Conservation (phyloP, 92 coral and sea anemone genomes). For the Phenganax marumi region DNA sequence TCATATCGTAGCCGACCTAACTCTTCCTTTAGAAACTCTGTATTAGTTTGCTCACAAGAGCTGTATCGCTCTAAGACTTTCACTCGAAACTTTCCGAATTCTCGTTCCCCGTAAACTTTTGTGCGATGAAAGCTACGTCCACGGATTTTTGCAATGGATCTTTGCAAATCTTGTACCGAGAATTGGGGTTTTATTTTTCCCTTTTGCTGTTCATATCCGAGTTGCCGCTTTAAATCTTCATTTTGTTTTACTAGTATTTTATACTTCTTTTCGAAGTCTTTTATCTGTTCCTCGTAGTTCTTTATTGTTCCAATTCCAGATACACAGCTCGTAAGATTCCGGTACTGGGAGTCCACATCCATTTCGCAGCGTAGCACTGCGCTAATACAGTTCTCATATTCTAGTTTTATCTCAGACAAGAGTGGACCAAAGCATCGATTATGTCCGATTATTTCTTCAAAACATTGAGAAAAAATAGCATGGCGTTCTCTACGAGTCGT, state of each 20-base stretch:
- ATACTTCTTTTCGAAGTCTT: conserved; percentile 19
- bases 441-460: conserved; percentile 27
- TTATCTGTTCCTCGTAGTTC: conserved; percentile 11
- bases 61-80: conserved; percentile 24
- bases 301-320: conserved; percentile 3
- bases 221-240: background rate
- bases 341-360: conserved; percentile 2
- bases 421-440: conserved; percentile 20
- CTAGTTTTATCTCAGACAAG: conserved; percentile 30
- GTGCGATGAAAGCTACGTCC: background rate
- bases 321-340: conserved; percentile 12
- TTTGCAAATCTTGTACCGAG: background rate
- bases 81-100: conserved; percentile 29
- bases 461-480: conserved; percentile 35
- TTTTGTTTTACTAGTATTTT: conserved; percentile 4
- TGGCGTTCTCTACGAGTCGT: conserved; percentile 18
- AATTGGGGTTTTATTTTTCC: background rate
- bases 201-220: background rate
- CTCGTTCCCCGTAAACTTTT: background rate
- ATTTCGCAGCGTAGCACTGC: conserved; percentile 13
- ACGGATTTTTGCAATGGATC: background rate
- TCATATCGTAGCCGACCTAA: conserved; percentile 19
- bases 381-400: conserved; percentile 29
- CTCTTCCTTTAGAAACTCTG: conserved; percentile 13
- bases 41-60: conserved; percentile 10